These are phyloP conservation scores for Eurystomus glaucurus DNA, from an alignment of 2,797 vertebrate species.

Conservation along the genomic window DNA sequence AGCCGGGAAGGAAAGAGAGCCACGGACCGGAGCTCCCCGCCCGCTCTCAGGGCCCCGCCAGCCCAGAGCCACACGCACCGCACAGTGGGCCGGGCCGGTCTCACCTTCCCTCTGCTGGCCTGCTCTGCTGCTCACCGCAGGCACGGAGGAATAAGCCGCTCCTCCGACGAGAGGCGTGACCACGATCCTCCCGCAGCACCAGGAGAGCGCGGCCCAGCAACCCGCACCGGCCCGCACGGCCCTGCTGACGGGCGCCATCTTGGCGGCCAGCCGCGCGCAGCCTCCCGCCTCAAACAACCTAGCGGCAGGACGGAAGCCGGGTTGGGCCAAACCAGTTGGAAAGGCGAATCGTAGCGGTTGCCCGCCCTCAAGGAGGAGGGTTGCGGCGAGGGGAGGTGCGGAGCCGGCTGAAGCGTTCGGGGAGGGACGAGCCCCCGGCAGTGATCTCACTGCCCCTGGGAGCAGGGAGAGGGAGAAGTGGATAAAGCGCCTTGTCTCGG, in stretches of 20 bases:
- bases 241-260: neutral
- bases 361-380: neutral
- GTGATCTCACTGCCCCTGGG: accelerated
- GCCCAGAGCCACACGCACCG: neutral
- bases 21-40: accelerated
- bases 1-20: accelerated
- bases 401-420: accelerated
- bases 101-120: slow-evolving; percentile 14
- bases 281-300: accelerated
- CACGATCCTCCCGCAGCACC: accelerated
- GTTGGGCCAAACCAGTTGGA: neutral
- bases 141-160: neutral
- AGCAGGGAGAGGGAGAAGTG: accelerated
- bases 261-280: accelerated
- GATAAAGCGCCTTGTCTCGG: accelerated
- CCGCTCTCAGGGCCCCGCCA: too few species aligned
- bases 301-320: neutral
- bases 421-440: accelerated
- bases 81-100: neutral
- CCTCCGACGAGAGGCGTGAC: accelerated
- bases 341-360: neutral
- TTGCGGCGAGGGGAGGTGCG: accelerated
- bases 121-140: neutral
- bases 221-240: accelerated
- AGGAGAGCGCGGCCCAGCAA: neutral